Conservation (phyloP, 35 echinoderm and acorn worm species). For the Patiria miniata region DNA sequence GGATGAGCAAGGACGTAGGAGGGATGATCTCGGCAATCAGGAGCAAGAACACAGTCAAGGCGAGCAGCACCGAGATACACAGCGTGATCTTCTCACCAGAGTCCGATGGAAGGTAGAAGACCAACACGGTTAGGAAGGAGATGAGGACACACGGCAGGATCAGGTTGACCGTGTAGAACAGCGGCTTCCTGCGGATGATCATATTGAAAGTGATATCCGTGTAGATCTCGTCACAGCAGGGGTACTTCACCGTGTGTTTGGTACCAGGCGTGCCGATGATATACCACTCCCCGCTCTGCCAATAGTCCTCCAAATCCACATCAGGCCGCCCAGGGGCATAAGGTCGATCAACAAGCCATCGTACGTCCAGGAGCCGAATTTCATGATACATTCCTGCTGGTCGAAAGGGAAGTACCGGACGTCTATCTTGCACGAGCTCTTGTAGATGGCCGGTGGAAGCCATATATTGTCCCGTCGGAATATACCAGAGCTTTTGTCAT, state of each 20-base stretch:
- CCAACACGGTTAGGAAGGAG: slow-evolving; percentile 91
- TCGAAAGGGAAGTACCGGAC: slow-evolving; percentile 96
- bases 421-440: slow-evolving; percentile 92
- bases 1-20: slow-evolving; percentile 95
- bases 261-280: slow-evolving; percentile 76
- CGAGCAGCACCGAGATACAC: slow-evolving; percentile 96
- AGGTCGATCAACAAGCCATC: slow-evolving; percentile 87
- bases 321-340: slow-evolving; percentile 35
- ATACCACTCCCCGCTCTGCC: slow-evolving; percentile 97
- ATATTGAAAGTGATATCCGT: slow-evolving; percentile 88
- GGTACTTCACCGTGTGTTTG: slow-evolving; percentile 73
- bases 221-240: slow-evolving; percentile 93
- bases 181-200: slow-evolving; percentile 78
- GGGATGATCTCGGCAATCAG: slow-evolving; percentile 99
- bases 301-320: slow-evolving; percentile 89
- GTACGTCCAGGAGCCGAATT: slow-evolving; percentile 98
- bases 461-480: slow-evolving; percentile 68
- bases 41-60: slow-evolving; percentile 97
- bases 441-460: slow-evolving; percentile 94
- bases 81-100: slow-evolving; percentile 98
- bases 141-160: slow-evolving; percentile 97
- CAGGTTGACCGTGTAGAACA: slow-evolving; percentile 93
- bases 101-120: slow-evolving; percentile 97
- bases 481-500: slow-evolving; percentile 81
- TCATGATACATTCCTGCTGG: slow-evolving; percentile 88